Evolutionary conservation across 2,888 invertebrate genomes (phyloP).

Genomic region (Rhopalosiphum nymphaeae): DNA sequence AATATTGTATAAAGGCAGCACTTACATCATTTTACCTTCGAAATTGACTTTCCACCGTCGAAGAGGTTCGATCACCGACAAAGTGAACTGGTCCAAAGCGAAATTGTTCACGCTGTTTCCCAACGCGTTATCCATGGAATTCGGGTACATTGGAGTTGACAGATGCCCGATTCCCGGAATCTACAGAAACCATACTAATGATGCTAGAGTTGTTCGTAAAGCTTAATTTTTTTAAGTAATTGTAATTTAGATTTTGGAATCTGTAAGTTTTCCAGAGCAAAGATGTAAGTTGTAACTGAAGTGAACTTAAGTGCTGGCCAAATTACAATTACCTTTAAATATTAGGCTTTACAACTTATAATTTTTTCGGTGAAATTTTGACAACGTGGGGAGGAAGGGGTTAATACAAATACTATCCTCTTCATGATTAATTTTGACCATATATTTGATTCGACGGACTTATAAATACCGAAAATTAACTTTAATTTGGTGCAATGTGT

Average conservation of each 20-base stretch:
- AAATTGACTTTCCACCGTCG: slow-evolving; percentile 24
- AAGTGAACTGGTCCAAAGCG: slow-evolving; percentile 17
- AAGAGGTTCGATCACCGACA: slow-evolving; percentile 26
- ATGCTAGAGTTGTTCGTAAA: too few species aligned
- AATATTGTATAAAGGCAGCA: not conserved
- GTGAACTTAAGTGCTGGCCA: not conserved
- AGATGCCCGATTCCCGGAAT: slow-evolving; percentile 40
- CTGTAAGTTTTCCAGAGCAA: not conserved
- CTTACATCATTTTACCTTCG: slow-evolving; percentile 54
- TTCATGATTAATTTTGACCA: not conserved
- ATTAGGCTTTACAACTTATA: not conserved
- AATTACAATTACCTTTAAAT: not conserved
- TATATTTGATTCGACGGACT: not conserved
- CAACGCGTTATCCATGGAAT: slow-evolving; percentile 6
- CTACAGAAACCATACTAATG: not conserved
- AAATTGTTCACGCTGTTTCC: slow-evolving; percentile 8
- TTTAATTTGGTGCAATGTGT: not conserved
- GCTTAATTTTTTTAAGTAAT: not conserved
- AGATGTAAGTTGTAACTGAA: not conserved
- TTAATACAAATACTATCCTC: not conserved
- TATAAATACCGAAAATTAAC: not conserved
- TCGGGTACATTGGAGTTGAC: slow-evolving; percentile 1
- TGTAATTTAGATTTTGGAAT: not conserved
- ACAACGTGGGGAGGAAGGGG: not conserved
- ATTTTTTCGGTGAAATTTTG: not conserved